phyloP scores from a whole-genome alignment of 2,113 vertebrate species.

The Solea solea region DNA sequence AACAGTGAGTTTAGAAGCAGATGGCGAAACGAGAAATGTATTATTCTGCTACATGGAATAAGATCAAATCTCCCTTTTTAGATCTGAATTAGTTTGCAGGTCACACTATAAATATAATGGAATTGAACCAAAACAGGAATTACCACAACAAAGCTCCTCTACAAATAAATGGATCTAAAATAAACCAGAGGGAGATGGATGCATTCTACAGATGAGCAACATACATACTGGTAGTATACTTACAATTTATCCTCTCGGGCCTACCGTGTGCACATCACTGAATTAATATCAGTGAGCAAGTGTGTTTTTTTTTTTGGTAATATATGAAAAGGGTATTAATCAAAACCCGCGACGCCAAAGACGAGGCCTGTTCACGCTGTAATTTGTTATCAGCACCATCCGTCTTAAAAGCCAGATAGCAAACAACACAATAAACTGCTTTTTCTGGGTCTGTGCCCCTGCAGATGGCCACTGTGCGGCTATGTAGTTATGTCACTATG shows the following conservation, averaged over 20 bases:
- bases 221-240: too few relatives aligned
- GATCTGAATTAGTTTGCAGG: too few relatives aligned
- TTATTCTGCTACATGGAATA: too few relatives aligned
- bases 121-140: too few relatives aligned
- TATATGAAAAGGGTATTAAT: constrained; percentile 38
- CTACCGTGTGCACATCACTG: not conserved
- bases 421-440: constrained; percentile 47
- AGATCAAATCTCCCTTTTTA: too few relatives aligned
- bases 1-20: too few relatives aligned
- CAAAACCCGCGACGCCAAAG: constrained; percentile 1
- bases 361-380: constrained; percentile 35
- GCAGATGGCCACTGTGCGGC: constrained; percentile 16
- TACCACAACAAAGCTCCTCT: too few relatives aligned
- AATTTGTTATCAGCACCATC: constrained; percentile 32
- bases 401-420: constrained; percentile 22
- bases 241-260: not conserved
- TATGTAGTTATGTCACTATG: constrained; percentile 37
- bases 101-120: too few relatives aligned
- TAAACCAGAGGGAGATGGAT: too few relatives aligned
- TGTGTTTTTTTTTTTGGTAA: constrained; percentile 8
- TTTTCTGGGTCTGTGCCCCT: constrained; percentile 22
- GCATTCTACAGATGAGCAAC: too few relatives aligned
- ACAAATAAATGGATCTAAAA: too few relatives aligned
- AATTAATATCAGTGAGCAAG: constrained; percentile 8
- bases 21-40: too few relatives aligned